Conservation (phyloP, 2,888 invertebrate species). For the Coecobrya sp. region DNA sequence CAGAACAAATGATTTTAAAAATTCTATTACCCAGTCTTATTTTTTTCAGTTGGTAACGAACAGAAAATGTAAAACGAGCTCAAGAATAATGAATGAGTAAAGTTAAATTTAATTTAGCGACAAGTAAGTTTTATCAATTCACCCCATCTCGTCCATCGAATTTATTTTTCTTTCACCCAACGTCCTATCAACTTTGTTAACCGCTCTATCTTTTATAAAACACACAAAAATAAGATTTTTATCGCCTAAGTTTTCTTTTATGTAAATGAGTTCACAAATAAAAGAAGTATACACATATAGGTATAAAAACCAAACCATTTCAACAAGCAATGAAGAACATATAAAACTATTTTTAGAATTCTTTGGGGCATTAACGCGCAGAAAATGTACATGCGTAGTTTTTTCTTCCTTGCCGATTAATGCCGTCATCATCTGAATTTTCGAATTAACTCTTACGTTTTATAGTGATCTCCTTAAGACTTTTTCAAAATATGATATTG, state of each 20-base stretch:
- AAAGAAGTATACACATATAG: background rate
- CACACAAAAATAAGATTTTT: background rate
- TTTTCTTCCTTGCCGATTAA: background rate
- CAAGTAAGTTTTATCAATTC: conserved; percentile 48
- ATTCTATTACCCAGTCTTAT: background rate
- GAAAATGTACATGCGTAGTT: conserved; percentile 17
- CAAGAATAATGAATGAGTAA: conserved; percentile 36
- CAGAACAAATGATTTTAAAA: conserved; percentile 1
- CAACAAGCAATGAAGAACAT: no score
- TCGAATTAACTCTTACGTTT: background rate
- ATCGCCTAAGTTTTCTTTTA: conserved; percentile 12
- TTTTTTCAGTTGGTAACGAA: no score
- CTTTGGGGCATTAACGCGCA: background rate
- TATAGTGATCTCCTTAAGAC: background rate
- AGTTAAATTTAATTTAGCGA: conserved; percentile 62
- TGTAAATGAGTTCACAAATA: background rate
- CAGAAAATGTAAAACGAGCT: background rate
- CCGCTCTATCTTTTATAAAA: background rate
- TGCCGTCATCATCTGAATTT: conserved; percentile 29
- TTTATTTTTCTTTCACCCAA: background rate
- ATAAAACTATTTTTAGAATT: background rate
- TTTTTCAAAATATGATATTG: conserved; percentile 37
- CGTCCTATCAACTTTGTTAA: background rate
- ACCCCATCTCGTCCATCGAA: conserved; percentile 38
- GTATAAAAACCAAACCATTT: background rate